Percentiles rank a stretch among this genome's conserved stretches.
phyloP scores from a whole-genome alignment of 2,797 vertebrate species.

The Xerus rutilus region DNA sequence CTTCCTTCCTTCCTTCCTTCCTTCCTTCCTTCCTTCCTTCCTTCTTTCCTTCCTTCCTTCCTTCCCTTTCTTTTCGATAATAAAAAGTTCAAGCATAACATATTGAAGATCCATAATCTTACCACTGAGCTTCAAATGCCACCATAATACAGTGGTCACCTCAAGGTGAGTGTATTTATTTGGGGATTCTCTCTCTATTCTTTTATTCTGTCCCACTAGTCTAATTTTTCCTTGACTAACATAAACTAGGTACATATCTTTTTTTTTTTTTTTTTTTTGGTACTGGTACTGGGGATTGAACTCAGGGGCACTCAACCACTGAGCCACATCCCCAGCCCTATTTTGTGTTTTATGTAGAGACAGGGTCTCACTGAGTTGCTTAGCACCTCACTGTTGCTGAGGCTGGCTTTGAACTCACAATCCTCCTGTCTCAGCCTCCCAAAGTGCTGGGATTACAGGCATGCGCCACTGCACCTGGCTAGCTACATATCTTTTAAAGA shows the following conservation, averaged over 20 bases:
- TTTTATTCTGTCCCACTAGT: background rate
- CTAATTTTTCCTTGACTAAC: background rate
- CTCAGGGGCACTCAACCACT: too few relatives aligned
- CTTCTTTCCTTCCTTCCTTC: too few relatives aligned
- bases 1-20: background rate
- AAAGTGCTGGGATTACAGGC: too few relatives aligned
- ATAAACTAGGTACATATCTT: background rate
- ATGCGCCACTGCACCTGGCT: too few relatives aligned
- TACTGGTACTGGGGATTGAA: too few relatives aligned
- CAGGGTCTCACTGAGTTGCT: too few relatives aligned
- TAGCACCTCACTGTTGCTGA: too few relatives aligned
- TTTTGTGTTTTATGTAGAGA: too few relatives aligned
- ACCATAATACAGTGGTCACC: background rate
- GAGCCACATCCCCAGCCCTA: too few relatives aligned
- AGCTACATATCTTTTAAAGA: background rate
- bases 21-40: background rate
- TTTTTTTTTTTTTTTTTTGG: background rate
- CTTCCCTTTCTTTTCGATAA: background rate
- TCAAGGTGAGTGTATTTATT: background rate
- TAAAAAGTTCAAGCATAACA: background rate
- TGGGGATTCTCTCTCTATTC: background rate
- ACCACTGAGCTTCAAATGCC: background rate
- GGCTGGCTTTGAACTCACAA: too few relatives aligned
- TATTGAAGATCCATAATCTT: background rate
- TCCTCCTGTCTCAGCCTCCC: too few relatives aligned